Evolutionary conservation across 2,797 vertebrate genomes (phyloP).

Genomic region (Mionectes olivaceus): DNA sequence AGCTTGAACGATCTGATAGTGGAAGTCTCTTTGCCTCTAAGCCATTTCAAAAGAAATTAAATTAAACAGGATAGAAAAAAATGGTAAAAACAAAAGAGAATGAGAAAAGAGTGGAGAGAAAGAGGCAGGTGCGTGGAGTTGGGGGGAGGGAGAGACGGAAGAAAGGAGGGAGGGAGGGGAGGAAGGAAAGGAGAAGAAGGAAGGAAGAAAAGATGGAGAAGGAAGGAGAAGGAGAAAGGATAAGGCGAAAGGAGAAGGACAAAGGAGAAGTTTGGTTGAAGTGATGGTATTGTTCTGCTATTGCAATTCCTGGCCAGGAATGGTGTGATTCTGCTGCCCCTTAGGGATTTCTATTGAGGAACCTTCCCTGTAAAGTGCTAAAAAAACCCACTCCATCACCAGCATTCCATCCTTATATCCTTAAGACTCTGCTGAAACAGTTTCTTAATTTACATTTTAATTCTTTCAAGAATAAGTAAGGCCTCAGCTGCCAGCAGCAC

Average conservation of each 20-base stretch:
- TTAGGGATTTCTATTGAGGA: neutral
- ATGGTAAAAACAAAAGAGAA: neutral
- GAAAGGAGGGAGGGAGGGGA: accelerated
- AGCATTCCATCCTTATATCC: neutral
- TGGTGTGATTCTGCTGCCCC: neutral
- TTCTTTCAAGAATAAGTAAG: constrained; percentile 47
- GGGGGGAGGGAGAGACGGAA: accelerated
- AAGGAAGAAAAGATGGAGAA: accelerated
- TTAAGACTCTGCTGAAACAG: neutral
- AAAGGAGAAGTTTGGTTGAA: neutral
- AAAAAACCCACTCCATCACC: neutral
- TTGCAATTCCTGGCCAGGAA: neutral
- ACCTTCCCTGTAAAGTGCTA: neutral
- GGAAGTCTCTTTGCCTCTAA: neutral
- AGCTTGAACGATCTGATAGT: neutral
- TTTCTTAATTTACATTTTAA: constrained; percentile 22
- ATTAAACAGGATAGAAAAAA: neutral
- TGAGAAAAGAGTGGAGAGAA: neutral
- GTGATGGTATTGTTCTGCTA: accelerated
- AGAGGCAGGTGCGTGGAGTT: too few relatives aligned
- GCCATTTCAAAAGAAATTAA: neutral
- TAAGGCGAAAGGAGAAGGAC: too few relatives aligned
- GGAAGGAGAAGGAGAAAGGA: too few relatives aligned
- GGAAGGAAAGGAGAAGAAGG: too few relatives aligned
- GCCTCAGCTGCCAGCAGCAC: constrained; percentile 34